Percentiles rank a stretch among this genome's conserved stretches.
Conservation (phyloP, 2,797 vertebrate species). For the Galagoides demidoff region DNA sequence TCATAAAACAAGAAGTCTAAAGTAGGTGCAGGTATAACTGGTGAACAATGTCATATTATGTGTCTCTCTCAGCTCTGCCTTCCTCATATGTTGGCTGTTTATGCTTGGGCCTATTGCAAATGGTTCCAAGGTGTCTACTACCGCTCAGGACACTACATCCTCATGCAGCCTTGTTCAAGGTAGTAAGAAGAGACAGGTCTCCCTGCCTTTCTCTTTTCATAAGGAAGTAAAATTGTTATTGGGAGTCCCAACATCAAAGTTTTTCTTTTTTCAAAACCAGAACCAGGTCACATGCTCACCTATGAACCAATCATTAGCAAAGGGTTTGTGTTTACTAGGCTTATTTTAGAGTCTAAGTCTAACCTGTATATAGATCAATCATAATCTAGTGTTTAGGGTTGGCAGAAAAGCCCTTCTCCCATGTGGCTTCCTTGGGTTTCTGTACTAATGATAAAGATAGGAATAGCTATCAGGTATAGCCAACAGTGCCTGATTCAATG, state of each 20-base stretch:
- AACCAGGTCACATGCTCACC: background rate
- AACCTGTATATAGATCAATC: background rate
- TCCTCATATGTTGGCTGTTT: background rate
- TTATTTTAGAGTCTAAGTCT: background rate
- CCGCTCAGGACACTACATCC: background rate
- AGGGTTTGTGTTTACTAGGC: background rate
- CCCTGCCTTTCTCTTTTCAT: background rate
- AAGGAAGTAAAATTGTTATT: background rate
- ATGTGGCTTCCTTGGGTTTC: background rate
- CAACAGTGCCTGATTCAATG: background rate
- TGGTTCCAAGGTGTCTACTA: background rate
- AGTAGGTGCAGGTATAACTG: background rate
- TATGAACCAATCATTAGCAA: background rate
- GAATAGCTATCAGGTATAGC: too few relatives aligned
- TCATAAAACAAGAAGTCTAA: background rate
- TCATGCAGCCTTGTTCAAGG: background rate
- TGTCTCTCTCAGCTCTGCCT: background rate
- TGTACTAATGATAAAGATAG: background rate
- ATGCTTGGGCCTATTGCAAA: background rate
- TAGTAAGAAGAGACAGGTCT: background rate
- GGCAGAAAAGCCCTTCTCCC: background rate
- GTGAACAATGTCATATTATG: background rate
- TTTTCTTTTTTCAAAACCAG: background rate
- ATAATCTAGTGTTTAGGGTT: background rate
- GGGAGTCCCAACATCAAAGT: background rate